Conservation (phyloP, 1,140 invertebrate genomes). For the Sinonovacula constricta region DNA sequence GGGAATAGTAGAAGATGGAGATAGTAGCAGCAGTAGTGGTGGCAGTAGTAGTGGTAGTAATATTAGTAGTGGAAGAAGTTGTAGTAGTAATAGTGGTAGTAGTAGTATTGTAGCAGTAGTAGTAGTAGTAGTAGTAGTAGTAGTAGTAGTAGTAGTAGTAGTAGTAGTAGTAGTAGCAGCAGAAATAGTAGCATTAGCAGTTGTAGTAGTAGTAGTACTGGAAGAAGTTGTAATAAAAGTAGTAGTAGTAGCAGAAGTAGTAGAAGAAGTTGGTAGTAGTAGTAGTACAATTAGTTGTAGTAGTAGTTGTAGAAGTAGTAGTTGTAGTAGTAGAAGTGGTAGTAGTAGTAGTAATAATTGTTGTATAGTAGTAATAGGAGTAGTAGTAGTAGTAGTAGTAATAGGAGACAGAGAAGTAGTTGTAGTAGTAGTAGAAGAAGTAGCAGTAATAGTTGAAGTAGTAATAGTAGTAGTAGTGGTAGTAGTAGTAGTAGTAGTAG, state of each 20-base stretch:
- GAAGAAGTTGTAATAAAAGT: too few species aligned
- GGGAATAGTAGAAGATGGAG: slow-evolving; percentile 28
- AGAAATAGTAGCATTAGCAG: too few species aligned
- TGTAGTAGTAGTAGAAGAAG: slow-evolving; percentile 1
- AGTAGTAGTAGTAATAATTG: too few species aligned
- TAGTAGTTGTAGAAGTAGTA: neutral
- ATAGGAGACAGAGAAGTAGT: too few species aligned
- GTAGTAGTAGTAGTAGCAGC: slow-evolving; percentile 6
- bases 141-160: slow-evolving; percentile 7
- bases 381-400: too few species aligned
- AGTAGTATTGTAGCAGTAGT: too few species aligned
- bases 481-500: slow-evolving; percentile 4
- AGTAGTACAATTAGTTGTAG: neutral
- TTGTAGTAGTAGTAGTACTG: slow-evolving; percentile 10
- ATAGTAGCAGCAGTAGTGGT: slow-evolving; percentile 5
- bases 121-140: neutral
- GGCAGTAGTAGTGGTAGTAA: slow-evolving; percentile 8
- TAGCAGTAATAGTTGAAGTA: too few species aligned
- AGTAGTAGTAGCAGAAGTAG: too few species aligned
- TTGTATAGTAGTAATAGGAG: too few species aligned
- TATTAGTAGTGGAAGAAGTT: too few species aligned
- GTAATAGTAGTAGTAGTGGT: slow-evolving; percentile 4
- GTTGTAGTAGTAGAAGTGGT: neutral
- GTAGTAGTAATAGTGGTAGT: too few species aligned
- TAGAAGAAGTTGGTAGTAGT: slow-evolving; percentile 7